These are phyloP conservation scores for Speoplatyrhinus poulsoni DNA, from an alignment of 2,113 vertebrate species.

Conservation along the genomic window DNA sequence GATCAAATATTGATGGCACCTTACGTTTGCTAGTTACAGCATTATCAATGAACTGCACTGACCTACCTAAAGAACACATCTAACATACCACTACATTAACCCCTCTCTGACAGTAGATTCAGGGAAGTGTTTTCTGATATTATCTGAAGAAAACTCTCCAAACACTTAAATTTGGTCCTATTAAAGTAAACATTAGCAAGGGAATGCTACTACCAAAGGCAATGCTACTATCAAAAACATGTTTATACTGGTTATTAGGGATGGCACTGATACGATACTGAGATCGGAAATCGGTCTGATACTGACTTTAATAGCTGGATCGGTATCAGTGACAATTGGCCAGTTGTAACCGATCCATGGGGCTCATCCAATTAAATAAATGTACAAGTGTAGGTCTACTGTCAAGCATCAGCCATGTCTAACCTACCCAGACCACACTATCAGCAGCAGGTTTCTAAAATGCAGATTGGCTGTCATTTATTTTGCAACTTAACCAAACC, in stretches of 20 bases:
- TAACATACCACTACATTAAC: neutral
- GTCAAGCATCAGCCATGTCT: no score
- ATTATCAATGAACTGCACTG: conserved; percentile 15
- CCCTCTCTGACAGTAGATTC: neutral
- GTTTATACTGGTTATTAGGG: neutral
- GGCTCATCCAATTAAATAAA: no score
- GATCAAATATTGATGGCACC: conserved; percentile 28
- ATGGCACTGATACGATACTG: no score
- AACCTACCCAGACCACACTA: no score
- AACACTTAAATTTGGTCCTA: neutral
- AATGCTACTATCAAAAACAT: conserved; percentile 1
- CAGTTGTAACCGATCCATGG: no score
- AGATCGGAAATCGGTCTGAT: no score
- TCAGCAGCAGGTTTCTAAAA: no score
- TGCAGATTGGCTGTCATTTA: no score
- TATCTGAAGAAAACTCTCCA: neutral
- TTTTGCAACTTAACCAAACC: no score
- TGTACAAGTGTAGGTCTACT: no score
- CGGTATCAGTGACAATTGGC: no score
- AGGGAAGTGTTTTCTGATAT: neutral
- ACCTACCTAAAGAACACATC: conserved; percentile 13
- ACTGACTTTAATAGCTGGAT: no score
- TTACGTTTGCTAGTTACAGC: conserved; percentile 1
- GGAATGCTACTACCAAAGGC: conserved; percentile 7
- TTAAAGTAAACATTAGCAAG: conserved; percentile 2